Conservation (phyloP, 2,113 vertebrate genomes). For the Cyphomyrus discorhynchus region DNA sequence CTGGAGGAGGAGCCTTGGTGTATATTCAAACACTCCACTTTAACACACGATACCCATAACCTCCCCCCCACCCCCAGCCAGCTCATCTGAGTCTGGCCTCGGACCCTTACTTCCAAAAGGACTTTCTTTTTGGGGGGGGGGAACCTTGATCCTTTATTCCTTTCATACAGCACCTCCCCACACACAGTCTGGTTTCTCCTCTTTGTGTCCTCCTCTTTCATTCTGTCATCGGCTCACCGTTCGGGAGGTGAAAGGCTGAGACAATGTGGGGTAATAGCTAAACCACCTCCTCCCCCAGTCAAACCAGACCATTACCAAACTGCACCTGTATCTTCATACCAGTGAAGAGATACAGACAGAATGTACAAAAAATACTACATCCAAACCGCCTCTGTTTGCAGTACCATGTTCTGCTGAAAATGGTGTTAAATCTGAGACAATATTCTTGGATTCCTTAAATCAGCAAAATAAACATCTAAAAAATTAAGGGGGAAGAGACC, state of each 20-base stretch:
- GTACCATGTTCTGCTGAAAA: not conserved
- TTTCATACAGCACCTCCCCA: not conserved
- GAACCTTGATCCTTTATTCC: not conserved
- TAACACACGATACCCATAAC: slow-evolving; percentile 20
- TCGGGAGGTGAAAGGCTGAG: not conserved
- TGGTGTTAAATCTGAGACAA: not conserved
- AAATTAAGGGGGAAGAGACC: not conserved
- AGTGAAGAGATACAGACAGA: not conserved
- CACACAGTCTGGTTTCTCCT: not conserved
- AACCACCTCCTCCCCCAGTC: not conserved
- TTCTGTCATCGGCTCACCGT: not conserved
- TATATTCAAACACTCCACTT: not conserved
- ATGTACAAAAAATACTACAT: not conserved
- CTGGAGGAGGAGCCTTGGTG: not conserved
- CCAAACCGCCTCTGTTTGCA: not conserved
- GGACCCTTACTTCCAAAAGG: not conserved
- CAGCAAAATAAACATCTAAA: not conserved
- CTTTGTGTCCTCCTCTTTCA: not conserved
- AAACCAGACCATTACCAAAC: not conserved
- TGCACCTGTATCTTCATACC: not conserved
- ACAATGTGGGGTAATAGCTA: not conserved
- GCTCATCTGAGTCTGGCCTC: not conserved
- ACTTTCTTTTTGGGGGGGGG: not conserved
- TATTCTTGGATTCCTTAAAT: not conserved
- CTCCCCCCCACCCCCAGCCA: not conserved